Evolutionary conservation across 2,888 invertebrate species (phyloP).

Genomic region (Calephelis perditalis): DNA sequence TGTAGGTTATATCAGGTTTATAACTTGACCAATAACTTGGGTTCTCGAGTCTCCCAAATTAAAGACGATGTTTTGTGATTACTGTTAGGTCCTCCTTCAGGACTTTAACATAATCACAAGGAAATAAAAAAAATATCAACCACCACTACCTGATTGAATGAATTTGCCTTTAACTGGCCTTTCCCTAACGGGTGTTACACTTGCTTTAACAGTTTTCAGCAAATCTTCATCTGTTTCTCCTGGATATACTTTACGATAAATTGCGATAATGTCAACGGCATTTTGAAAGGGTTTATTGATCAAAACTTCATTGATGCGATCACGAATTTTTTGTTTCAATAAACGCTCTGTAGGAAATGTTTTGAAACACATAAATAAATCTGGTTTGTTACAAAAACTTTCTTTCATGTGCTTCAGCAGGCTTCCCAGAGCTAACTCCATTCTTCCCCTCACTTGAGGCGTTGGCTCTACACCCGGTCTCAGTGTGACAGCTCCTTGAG

Average conservation of each 20-base stretch:
- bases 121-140: constrained; percentile 1
- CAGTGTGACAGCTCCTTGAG: not conserved
- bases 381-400: not conserved
- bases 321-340: not conserved
- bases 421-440: not conserved
- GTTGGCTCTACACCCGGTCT: not conserved
- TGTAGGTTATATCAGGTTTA: not conserved
- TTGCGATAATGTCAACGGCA: not conserved
- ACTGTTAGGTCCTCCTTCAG: not conserved
- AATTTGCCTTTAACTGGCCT: not conserved
- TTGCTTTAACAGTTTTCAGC: constrained; percentile 3
- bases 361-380: not conserved
- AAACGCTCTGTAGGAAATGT: not conserved
- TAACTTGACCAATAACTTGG: not conserved
- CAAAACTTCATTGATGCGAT: not conserved
- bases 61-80: not conserved
- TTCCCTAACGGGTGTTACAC: not conserved
- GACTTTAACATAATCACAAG: not conserved
- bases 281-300: constrained; percentile 6
- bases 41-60: too few relatives aligned
- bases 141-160: not conserved
- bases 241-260: constrained; percentile 6
- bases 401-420: not conserved
- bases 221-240: constrained; percentile 9
- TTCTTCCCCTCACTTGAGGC: constrained; percentile 5